These are phyloP conservation scores for Melanostoma mellinum DNA, from an alignment of 2,888 invertebrate species.

Conservation along the genomic window DNA sequence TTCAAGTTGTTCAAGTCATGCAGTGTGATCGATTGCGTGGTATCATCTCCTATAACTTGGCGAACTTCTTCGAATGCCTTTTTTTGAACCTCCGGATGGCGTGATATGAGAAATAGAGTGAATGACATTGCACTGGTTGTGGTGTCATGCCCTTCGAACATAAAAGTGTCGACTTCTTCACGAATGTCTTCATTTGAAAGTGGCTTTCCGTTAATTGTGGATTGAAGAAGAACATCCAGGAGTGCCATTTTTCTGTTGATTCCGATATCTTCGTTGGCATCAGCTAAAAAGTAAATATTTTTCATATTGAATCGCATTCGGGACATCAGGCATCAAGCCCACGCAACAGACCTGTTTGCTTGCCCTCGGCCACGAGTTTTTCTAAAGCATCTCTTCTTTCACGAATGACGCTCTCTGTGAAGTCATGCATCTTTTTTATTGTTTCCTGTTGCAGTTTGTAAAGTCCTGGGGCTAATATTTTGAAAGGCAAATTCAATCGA, in stretches of 20 bases:
- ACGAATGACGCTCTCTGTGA: constrained; percentile 77
- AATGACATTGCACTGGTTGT: constrained; percentile 79
- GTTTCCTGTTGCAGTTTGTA: constrained; percentile 74
- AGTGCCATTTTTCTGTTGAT: constrained; percentile 86
- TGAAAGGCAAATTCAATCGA: constrained; percentile 76
- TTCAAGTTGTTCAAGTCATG: constrained; percentile 78
- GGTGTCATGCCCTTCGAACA: constrained; percentile 83
- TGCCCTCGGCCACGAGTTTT: constrained; percentile 63
- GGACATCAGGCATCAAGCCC: no score
- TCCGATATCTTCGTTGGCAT: constrained; percentile 79
- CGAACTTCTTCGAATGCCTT: constrained; percentile 77
- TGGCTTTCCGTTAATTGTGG: constrained; percentile 84
- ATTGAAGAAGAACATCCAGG: constrained; percentile 86
- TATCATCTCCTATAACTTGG: constrained; percentile 76
- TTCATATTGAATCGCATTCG: neutral
- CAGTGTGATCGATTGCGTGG: constrained; percentile 69
- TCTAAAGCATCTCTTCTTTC: constrained; percentile 75
- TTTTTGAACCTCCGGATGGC: constrained; percentile 77
- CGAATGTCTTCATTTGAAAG: constrained; percentile 85
- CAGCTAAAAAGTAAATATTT: neutral
- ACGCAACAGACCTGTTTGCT: constrained; percentile 23
- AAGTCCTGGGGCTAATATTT: constrained; percentile 73
- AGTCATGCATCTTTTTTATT: constrained; percentile 77
- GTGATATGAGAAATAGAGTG: constrained; percentile 77
- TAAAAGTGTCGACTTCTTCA: constrained; percentile 88